Evolutionary conservation across 1,140 invertebrate genomes (phyloP), one percentile per base, ranked within the genome.

Genomic region (Archegozetes longisetosus): DNA sequence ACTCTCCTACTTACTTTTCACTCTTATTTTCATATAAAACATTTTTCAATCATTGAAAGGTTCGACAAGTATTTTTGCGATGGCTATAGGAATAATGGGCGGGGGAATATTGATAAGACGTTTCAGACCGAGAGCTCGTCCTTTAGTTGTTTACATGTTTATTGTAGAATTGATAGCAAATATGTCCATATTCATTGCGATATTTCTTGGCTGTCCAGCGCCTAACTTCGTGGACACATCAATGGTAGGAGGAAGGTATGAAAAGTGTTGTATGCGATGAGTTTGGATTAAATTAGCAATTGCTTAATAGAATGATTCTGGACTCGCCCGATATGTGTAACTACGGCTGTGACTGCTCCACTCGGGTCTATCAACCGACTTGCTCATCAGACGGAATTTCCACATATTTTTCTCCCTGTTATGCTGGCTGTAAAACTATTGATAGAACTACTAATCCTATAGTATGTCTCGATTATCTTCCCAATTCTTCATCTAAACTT

Each of bases 321-420:
- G 32, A 55, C 13, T 22, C n/a, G n/a, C n/a, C 49, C 24, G 22
- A 28, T 61, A 4, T 14, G 17, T 69, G 68, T 51, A 68, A 70
- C 59, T 12, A 20, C 25, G 57, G 63, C 20, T 70, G 69, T 48
- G 59, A 64, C 25, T 70, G 69, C 58, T 53, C 48, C 23, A 48
- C 13, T 2, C 25, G 61, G n/a, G 20, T 32, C 22, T 68, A 62
- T 53, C 64, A 67, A 50, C 86, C 87, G 3, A 81, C 90, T 55
- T 93, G 88, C 68, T 61, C 53, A n/a, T 72, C 73, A 17, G 84
- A 89, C 69, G 80, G 80, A 0, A 79, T 72, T 67, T 89, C 86
- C 9, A 61, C 61, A 3, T 92, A 90, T 70, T 84, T 86, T 68
- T 89, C 86, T 46, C 83, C 88, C 24, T 93, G 88, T 71, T 84